Evolutionary conservation across 1,140 invertebrate species (phyloP).

Genomic region (Hylaeus anthracinus): DNA sequence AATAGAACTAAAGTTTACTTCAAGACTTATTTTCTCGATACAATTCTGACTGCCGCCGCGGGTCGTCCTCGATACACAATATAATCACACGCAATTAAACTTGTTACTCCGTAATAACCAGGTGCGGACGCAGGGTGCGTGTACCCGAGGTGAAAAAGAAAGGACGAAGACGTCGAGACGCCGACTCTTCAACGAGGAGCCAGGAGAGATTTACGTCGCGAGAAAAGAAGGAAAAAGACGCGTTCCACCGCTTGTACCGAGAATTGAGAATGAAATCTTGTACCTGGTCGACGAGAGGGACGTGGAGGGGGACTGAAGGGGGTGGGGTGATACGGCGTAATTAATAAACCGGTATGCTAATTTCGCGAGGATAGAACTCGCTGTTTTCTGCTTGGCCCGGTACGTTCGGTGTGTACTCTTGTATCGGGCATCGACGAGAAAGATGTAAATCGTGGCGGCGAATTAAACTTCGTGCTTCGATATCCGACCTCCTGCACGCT

Average conservation of each 20-base stretch:
- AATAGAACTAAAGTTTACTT: too few species aligned
- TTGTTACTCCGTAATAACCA: constrained; percentile 52
- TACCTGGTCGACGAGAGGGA: constrained; percentile 30
- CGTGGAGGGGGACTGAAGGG: neutral
- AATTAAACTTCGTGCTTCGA: constrained; percentile 35
- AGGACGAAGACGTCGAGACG: constrained; percentile 21
- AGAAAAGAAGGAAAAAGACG: constrained; percentile 40
- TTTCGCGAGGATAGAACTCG: constrained; percentile 63
- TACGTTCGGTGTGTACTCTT: constrained; percentile 29
- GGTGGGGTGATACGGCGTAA: constrained; percentile 54
- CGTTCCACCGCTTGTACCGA: constrained; percentile 31
- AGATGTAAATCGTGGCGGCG: constrained; percentile 54
- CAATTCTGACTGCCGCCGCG: neutral
- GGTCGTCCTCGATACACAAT: constrained; percentile 22
- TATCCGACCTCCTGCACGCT: constrained; percentile 26
- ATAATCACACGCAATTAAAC: constrained; percentile 49
- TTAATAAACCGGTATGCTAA: constrained; percentile 74
- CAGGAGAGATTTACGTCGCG: constrained; percentile 58
- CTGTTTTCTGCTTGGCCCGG: constrained; percentile 57
- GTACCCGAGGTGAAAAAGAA: constrained; percentile 11
- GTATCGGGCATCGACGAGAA: constrained; percentile 34
- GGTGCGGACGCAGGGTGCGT: constrained; percentile 39
- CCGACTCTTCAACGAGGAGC: constrained; percentile 32
- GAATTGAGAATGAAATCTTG: constrained; percentile 62
- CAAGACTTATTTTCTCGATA: too few species aligned